Evolutionary conservation across 2,113 vertebrate species (phyloP).

Genomic region (Chelonoidis abingdonii): DNA sequence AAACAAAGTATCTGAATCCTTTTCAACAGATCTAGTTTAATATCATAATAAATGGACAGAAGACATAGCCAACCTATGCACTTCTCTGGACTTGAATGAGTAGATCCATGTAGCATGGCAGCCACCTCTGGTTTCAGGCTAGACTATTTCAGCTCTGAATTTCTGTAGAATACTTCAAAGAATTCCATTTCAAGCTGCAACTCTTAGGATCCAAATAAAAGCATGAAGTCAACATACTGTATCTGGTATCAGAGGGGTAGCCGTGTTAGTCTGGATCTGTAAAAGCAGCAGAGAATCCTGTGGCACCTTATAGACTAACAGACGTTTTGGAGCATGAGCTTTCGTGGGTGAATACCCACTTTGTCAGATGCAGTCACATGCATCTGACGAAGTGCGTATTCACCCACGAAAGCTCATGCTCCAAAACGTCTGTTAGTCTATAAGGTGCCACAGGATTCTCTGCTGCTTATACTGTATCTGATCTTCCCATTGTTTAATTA

Average conservation of each 20-base stretch:
- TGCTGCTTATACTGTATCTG: neutral
- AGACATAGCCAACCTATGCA: neutral
- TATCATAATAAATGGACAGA: neutral
- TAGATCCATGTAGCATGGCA: neutral
- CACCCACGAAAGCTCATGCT: too few species aligned
- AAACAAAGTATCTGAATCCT: neutral
- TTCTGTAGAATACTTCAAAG: neutral
- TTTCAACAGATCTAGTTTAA: neutral
- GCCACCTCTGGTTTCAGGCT: rapidly evolving
- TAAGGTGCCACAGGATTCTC: too few species aligned
- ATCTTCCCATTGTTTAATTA: neutral
- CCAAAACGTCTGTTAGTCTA: too few species aligned
- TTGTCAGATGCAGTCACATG: too few species aligned
- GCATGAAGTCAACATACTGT: neutral
- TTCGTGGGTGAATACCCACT: too few species aligned
- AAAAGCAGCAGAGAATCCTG: too few species aligned
- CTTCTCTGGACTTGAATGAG: neutral
- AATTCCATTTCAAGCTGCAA: neutral
- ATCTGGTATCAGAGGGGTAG: neutral
- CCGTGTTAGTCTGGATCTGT: too few species aligned
- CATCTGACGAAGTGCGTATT: too few species aligned
- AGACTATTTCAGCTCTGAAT: neutral
- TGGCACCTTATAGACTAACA: too few species aligned
- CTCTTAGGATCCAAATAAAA: neutral
- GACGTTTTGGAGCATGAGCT: too few species aligned